Conservation (phyloP, 1,140 invertebrate genomes). For the Aphelinus atriplicis region DNA sequence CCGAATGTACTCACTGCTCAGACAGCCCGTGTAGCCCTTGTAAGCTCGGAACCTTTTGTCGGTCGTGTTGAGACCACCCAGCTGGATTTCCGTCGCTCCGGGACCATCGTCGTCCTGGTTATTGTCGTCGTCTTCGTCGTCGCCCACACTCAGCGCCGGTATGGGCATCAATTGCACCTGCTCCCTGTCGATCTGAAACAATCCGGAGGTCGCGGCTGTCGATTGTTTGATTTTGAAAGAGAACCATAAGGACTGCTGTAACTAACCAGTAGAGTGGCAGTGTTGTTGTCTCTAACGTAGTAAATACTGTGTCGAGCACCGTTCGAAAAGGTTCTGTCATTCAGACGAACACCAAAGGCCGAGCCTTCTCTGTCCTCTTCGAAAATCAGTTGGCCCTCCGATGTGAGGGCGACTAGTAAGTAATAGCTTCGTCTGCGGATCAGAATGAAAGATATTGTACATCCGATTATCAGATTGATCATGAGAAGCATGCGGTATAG, state of each 20-base stretch:
- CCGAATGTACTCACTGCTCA: constrained; percentile 78
- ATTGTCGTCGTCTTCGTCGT: constrained; percentile 58
- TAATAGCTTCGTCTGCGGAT: constrained; percentile 79
- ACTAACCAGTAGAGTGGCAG: constrained; percentile 72
- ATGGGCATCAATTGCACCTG: constrained; percentile 75
- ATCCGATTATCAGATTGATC: too few relatives aligned
- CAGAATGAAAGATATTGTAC: constrained; percentile 46
- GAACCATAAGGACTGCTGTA: not conserved
- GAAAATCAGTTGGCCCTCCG: constrained; percentile 83
- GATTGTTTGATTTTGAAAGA: too few relatives aligned
- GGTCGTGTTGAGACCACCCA: constrained; percentile 86
- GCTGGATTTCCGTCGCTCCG: constrained; percentile 82
- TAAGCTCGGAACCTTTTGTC: constrained; percentile 82
- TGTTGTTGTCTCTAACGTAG: constrained; percentile 78
- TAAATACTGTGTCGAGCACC: constrained; percentile 87
- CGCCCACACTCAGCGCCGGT: constrained; percentile 72
- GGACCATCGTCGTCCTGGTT: constrained; percentile 56
- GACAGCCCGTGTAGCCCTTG: constrained; percentile 86
- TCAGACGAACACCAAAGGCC: constrained; percentile 76
- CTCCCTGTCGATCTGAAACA: constrained; percentile 76
- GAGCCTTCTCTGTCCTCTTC: constrained; percentile 84
- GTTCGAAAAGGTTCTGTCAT: constrained; percentile 82
- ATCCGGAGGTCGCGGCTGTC: too few relatives aligned
- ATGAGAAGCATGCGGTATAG: not conserved
- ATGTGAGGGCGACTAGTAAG: constrained; percentile 80